Conservation (phyloP, 2,113 vertebrate genomes). For the Pogona vitticeps region DNA sequence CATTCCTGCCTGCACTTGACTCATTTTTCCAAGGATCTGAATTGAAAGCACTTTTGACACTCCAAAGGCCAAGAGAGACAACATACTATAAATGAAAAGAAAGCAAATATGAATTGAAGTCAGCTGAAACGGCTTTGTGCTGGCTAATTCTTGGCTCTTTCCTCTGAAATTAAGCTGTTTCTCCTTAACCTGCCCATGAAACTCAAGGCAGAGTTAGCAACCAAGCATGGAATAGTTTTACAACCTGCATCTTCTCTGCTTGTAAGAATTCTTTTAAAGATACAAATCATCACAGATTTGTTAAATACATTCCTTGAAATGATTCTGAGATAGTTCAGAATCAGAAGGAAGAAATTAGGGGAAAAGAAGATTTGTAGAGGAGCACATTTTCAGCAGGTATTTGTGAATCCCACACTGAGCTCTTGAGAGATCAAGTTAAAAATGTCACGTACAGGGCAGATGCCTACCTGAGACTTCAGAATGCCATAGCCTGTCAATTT, state of each 20-base stretch:
- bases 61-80: slow-evolving; percentile 3
- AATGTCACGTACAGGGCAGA: background rate
- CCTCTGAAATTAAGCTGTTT: background rate
- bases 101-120: background rate
- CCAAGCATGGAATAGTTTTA: background rate
- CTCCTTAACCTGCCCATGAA: background rate
- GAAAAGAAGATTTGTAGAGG: background rate
- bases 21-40: slow-evolving; percentile 1
- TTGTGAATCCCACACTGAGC: background rate
- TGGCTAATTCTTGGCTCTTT: background rate
- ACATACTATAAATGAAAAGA: background rate
- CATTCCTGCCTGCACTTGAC: slow-evolving; percentile 4
- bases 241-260: background rate
- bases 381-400: background rate
- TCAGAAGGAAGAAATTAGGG: background rate
- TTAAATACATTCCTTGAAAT: background rate
- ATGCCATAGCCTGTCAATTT: background rate
- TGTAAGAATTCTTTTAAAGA: background rate
- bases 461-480: background rate
- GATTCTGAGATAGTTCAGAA: background rate
- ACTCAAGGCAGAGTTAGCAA: background rate
- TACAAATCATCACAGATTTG: background rate
- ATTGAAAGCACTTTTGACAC: background rate
- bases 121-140: background rate
- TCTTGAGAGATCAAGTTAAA: background rate